These are phyloP conservation scores for Poicephalus meyeri DNA, from an alignment of 2,113 vertebrate species.

Conservation along the genomic window DNA sequence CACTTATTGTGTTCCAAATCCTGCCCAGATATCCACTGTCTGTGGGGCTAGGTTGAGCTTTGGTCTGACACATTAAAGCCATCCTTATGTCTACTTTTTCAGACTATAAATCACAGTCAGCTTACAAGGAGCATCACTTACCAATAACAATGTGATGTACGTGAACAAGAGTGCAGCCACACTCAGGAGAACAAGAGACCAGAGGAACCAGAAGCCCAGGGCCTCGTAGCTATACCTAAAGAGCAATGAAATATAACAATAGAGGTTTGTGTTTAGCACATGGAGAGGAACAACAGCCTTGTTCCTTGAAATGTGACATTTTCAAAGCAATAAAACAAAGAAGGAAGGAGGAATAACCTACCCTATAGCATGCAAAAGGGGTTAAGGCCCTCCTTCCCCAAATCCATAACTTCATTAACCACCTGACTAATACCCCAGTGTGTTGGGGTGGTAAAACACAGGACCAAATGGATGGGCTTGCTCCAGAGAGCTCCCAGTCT, in stretches of 20 bases:
- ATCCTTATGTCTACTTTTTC: neutral
- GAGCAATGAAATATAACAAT: neutral
- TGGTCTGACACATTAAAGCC: neutral
- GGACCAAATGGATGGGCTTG: neutral
- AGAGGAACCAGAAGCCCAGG: constrained; percentile 86
- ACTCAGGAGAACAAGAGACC: constrained; percentile 83
- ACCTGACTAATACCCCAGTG: neutral
- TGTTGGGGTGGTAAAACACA: neutral
- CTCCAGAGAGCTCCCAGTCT: neutral
- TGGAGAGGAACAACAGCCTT: neutral
- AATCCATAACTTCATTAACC: neutral
- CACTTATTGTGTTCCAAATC: neutral
- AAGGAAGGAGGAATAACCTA: neutral
- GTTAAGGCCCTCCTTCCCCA: neutral
- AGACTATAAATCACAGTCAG: neutral
- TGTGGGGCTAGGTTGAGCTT: neutral
- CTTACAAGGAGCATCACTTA: constrained; percentile 55
- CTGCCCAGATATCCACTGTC: neutral
- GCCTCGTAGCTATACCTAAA: constrained; percentile 82
- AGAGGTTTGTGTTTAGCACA: neutral
- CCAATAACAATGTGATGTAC: constrained; percentile 82
- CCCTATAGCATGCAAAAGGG: neutral
- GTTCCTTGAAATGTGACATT: neutral
- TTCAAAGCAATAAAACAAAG: neutral
- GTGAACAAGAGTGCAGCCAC: constrained; percentile 75